Conservation (phyloP, 2,113 vertebrate genomes). For the Colossoma macropomum region DNA sequence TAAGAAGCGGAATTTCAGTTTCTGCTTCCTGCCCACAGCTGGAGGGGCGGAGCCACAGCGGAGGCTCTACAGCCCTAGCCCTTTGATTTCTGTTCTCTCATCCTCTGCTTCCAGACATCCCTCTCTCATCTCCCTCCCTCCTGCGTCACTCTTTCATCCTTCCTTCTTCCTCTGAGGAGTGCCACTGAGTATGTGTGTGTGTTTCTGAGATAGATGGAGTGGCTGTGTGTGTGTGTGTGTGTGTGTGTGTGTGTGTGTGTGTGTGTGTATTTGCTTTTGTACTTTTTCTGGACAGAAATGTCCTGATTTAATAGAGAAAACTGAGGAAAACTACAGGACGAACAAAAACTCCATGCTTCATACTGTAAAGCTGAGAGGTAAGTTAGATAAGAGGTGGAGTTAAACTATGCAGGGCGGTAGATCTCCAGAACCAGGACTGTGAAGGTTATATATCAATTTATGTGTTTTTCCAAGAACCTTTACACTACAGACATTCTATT, state of each 20-base stretch:
- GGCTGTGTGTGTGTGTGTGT: slow-evolving; percentile 6
- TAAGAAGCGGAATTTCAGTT: not conserved
- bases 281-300: too few relatives aligned
- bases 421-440: too few relatives aligned
- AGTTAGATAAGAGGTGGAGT: too few relatives aligned
- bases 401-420: too few relatives aligned
- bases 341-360: too few relatives aligned
- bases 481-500: too few relatives aligned
- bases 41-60: not conserved
- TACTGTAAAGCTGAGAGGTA: too few relatives aligned
- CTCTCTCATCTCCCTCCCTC: slow-evolving; percentile 35
- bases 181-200: not conserved
- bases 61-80: slow-evolving; percentile 14
- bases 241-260: slow-evolving; percentile 14
- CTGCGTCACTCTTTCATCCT: slow-evolving; percentile 40
- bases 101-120: slow-evolving; percentile 31
- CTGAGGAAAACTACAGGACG: too few relatives aligned
- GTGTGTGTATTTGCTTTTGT: not conserved
- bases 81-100: slow-evolving; percentile 51
- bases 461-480: too few relatives aligned
- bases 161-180: slow-evolving; percentile 21
- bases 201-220: not conserved
- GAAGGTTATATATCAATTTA: too few relatives aligned
- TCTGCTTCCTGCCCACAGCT: slow-evolving; percentile 18
- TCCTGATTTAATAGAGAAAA: too few relatives aligned